These are phyloP conservation scores for Yponomeuta cagnagella DNA, from an alignment of 2,888 invertebrate genomes.

Conservation along the genomic window DNA sequence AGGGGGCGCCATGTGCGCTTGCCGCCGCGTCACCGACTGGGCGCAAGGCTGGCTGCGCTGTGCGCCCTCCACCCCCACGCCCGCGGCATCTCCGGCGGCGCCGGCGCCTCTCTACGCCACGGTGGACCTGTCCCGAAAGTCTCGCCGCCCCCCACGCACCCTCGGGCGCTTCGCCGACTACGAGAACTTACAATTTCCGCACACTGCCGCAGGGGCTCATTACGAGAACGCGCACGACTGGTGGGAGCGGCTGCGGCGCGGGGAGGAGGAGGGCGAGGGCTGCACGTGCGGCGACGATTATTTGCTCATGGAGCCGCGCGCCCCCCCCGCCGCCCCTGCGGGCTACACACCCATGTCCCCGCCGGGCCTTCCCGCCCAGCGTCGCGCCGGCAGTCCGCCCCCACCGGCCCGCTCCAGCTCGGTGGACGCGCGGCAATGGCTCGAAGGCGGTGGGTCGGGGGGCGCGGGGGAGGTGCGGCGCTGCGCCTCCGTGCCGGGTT, in stretches of 20 bases:
- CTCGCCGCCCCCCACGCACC: slow-evolving; percentile 49
- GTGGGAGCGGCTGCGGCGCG: slow-evolving; percentile 61
- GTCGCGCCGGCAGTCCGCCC: slow-evolving; percentile 79
- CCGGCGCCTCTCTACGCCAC: slow-evolving; percentile 80
- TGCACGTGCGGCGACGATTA: slow-evolving; percentile 71
- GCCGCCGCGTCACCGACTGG: slow-evolving; percentile 80
- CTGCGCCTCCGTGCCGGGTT: slow-evolving; percentile 75
- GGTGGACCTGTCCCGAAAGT: slow-evolving; percentile 79
- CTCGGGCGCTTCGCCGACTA: slow-evolving; percentile 72
- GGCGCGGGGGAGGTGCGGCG: slow-evolving; percentile 30
- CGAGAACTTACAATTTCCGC: slow-evolving; percentile 85
- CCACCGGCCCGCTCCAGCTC: slow-evolving; percentile 77
- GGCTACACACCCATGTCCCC: slow-evolving; percentile 87
- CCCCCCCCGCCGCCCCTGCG: slow-evolving; percentile 40
- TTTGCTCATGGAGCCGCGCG: slow-evolving; percentile 80
- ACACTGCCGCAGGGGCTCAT: slow-evolving; percentile 78
- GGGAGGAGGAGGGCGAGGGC: slow-evolving; percentile 22
- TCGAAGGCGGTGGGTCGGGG: slow-evolving; percentile 24
- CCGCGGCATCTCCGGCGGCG: slow-evolving; percentile 45
- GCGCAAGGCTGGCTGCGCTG: slow-evolving; percentile 76
- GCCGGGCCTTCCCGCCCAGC: slow-evolving; percentile 55
- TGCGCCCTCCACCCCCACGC: slow-evolving; percentile 73
- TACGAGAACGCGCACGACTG: slow-evolving; percentile 87
- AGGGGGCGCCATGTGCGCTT: slow-evolving; percentile 67
- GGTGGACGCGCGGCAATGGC: slow-evolving; percentile 76